Percentiles rank a stretch among this genome's conserved stretches.
Conservation (phyloP, 2,113 vertebrate genomes). For the Catharus minimus region DNA sequence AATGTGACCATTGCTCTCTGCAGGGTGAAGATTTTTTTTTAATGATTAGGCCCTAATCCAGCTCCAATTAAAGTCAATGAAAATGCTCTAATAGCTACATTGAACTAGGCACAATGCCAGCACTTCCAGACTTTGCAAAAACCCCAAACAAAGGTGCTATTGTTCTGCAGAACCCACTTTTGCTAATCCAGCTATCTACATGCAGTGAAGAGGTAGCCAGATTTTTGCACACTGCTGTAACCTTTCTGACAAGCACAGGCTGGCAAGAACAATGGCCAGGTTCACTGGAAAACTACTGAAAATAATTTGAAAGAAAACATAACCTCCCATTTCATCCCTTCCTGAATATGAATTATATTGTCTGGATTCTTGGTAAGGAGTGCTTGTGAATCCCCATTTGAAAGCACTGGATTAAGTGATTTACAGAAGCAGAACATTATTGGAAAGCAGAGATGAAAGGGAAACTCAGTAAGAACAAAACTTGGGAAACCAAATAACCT, state of each 20-base stretch:
- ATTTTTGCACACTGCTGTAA: background rate
- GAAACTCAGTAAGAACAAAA: background rate
- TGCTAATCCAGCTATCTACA: background rate
- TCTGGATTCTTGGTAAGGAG: background rate
- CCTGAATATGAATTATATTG: background rate
- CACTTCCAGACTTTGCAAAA: background rate
- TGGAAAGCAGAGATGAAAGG: background rate
- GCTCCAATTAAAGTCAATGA: conserved; percentile 53
- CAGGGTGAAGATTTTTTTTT: conserved; percentile 20
- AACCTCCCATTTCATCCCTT: background rate
- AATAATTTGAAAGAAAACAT: background rate
- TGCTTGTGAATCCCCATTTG: background rate
- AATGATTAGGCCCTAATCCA: conserved; percentile 42
- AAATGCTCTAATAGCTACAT: conserved; percentile 34
- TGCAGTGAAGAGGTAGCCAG: background rate
- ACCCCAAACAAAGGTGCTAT: conserved; percentile 29
- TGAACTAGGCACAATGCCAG: background rate
- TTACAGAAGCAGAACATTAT: background rate
- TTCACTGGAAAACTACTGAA: conserved; percentile 17
- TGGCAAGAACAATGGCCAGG: background rate
- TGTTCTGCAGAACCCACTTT: background rate
- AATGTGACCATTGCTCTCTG: background rate
- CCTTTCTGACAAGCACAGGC: background rate
- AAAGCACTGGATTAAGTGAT: background rate
- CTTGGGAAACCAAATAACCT: background rate